Base-by-base conservation (phyloP, 35 echinoderm and acorn worm genomes). In the Ophiothrix spiculata region DNA sequence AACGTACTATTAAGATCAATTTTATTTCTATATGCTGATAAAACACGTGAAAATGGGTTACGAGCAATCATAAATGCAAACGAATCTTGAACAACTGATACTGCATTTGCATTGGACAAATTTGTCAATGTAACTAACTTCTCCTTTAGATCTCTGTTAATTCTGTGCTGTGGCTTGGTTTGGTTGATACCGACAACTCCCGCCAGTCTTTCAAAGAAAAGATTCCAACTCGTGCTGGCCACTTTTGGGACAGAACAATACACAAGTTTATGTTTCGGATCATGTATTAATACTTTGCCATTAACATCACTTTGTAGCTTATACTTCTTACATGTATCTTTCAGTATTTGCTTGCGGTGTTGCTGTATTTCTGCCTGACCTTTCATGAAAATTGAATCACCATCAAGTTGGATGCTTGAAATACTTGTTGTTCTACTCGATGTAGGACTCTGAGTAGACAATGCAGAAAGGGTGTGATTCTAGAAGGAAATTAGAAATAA, bases 141-240 rank as follows among this genome's bases (percentile, higher is more conserved):
- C 36, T 75, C 86, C 12, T 73, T 78, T 17, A 84, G 86, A 14
- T 76, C 31, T 3, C 85, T 33, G 75, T 97, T 97, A 25, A 88
- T 88, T 32, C 78, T 82, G 76, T 78, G 85, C 83, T 97, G 95
- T 4, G 84, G 76, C 31, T 91, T 85, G n/a, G 77, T 73, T 8
- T 87, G 49, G 15, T 88, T 90, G 0, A 56, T 81, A 31, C 86
- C 49, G 19, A 84, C 56, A 21, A 79, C 39, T 16, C 91, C 91
- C 25, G 77, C 83, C 32, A 97, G 37, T 4, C 93, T 91, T 11
- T 93, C 81, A 10, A 97, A 82, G 29, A 97, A 76, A 36, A 88
- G 86, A 77, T 93, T 97, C 95, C 95, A 97, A 75, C 92, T 97
- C 1, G 95, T 97, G 39, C 91, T 87, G 1, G 91, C 95, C 21